Percentiles rank a stretch among this genome's conserved stretches.
These are phyloP conservation scores for Noturus placidus DNA, from an alignment of 2,113 vertebrate genomes.

Conservation along the genomic window DNA sequence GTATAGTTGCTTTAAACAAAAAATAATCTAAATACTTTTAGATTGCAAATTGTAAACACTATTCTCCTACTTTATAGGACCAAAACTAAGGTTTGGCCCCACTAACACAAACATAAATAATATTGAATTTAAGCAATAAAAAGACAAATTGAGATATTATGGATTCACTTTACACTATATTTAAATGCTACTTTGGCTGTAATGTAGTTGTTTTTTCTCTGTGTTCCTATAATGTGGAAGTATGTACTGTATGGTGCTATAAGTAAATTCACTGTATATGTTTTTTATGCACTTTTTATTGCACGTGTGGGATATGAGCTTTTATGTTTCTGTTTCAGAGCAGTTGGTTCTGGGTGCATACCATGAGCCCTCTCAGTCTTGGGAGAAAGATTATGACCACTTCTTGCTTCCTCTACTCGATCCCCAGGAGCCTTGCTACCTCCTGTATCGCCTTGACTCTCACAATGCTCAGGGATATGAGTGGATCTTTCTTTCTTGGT, in stretches of 20 bases:
- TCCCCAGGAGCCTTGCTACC: slow-evolving; percentile 87
- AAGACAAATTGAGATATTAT: background rate
- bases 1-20: background rate
- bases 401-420: slow-evolving; percentile 88
- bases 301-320: slow-evolving; percentile 25
- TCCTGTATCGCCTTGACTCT: slow-evolving; percentile 94
- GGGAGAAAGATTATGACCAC: slow-evolving; percentile 91
- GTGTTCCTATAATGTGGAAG: background rate
- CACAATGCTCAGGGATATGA: slow-evolving; percentile 94
- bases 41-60: background rate
- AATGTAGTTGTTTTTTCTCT: background rate
- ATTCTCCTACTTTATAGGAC: background rate
- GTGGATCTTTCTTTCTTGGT: slow-evolving; percentile 98
- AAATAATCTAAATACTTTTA: background rate
- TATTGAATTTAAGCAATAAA: background rate
- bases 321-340: slow-evolving; percentile 80
- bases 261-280: too few relatives aligned
- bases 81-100: background rate
- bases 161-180: background rate
- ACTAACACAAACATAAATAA: background rate
- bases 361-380: slow-evolving; percentile 81
- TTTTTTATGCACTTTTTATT: too few relatives aligned
- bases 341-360: slow-evolving; percentile 92
- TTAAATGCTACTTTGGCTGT: background rate
- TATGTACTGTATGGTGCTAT: background rate